Percentiles rank a stretch among this genome's conserved stretches.
phyloP scores from a whole-genome alignment of 2,113 vertebrate genomes.

The Plecotus auritus region DNA sequence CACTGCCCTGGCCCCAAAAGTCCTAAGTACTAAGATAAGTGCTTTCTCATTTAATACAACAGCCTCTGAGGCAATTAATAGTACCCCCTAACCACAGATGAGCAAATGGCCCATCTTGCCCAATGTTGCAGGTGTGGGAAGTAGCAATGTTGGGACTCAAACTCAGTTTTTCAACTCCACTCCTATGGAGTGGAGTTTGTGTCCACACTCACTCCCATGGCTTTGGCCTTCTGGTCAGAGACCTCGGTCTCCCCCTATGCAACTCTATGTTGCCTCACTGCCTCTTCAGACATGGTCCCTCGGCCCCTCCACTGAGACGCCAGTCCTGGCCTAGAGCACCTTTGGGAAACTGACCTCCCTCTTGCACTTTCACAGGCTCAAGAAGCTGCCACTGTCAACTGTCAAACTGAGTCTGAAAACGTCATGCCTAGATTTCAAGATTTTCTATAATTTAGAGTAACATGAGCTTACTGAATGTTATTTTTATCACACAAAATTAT shows the following conservation, averaged over 20 bases:
- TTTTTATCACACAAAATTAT: background rate
- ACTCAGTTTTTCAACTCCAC: background rate
- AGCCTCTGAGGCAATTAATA: background rate
- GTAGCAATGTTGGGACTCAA: background rate
- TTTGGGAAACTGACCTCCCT: background rate
- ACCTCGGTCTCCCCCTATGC: no score
- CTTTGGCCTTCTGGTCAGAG: no score
- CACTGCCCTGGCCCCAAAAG: background rate
- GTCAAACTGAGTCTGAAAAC: background rate
- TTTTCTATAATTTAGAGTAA: background rate
- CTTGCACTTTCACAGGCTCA: background rate
- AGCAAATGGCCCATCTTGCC: background rate
- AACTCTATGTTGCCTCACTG: background rate
- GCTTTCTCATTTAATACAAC: background rate
- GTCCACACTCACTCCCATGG: no score
- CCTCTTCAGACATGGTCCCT: background rate
- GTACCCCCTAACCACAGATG: background rate
- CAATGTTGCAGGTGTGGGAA: background rate
- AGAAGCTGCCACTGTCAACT: background rate
- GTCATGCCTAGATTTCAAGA: background rate
- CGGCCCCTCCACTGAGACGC: accelerated
- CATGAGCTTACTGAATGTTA: background rate
- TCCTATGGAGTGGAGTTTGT: no score
- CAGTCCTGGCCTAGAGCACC: background rate
- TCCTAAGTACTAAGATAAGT: background rate